Evolutionary conservation across 1,140 invertebrate species (phyloP).

Genomic region (Drosophila auraria): DNA sequence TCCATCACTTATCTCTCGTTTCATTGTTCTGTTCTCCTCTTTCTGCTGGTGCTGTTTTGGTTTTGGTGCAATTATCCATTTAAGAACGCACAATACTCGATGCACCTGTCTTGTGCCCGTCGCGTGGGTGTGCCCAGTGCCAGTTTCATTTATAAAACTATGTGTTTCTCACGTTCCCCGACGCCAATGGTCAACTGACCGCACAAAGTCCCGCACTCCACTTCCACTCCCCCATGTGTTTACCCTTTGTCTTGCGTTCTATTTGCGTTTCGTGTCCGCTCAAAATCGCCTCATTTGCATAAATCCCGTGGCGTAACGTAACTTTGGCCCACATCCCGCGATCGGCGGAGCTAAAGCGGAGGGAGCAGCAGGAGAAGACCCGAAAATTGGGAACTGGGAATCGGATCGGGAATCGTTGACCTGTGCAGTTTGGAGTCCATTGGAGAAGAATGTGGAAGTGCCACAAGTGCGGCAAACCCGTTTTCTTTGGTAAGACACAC

Average conservation of each 20-base stretch:
- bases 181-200: constrained; percentile 41
- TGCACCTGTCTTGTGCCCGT: constrained; percentile 33
- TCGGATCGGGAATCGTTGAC: constrained; percentile 54
- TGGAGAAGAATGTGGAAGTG: constrained; percentile 91
- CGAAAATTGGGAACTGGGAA: constrained; percentile 23
- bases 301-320: constrained; percentile 47
- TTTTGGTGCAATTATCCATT: constrained; percentile 70
- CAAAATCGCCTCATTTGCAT: constrained; percentile 62
- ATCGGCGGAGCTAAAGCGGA: constrained; percentile 13
- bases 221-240: constrained; percentile 58
- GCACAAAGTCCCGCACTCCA: constrained; percentile 39
- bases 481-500: constrained; percentile 90
- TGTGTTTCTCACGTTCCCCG: constrained; percentile 35
- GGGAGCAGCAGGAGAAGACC: constrained; percentile 11
- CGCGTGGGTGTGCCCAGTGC: constrained; percentile 27
- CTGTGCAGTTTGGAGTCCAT: constrained; percentile 40
- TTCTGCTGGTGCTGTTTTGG: constrained; percentile 70
- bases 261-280: constrained; percentile 65
- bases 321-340: constrained; percentile 12
- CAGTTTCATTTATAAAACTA: constrained; percentile 65
- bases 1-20: constrained; percentile 6
- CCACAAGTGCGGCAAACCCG: constrained; percentile 94
- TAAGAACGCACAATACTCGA: constrained; percentile 47
- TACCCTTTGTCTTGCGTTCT: constrained; percentile 74
- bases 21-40: constrained; percentile 41